A percentile compares a stretch with the other conserved stretches of the same genome.
These are phyloP conservation scores for Centruroides vittatus DNA, from an alignment of 1,140 invertebrate species.

Conservation along the genomic window DNA sequence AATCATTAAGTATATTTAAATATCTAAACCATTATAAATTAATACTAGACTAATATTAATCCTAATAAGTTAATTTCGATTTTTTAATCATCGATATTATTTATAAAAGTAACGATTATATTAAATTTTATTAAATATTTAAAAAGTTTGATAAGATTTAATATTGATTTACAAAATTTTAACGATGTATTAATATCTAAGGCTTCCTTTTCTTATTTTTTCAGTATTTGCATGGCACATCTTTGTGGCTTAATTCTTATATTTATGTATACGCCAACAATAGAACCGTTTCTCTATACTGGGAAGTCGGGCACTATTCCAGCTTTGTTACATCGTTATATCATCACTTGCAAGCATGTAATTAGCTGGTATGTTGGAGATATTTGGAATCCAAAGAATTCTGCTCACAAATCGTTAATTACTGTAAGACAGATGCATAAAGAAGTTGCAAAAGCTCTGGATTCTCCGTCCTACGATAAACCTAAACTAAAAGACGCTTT, in stretches of 20 bases:
- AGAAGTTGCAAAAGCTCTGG: conserved; percentile 18
- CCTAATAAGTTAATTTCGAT: too few relatives aligned
- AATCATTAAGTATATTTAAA: too few relatives aligned
- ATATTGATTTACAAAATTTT: too few relatives aligned
- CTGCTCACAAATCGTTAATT: conserved; percentile 30
- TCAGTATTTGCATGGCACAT: conserved; percentile 13
- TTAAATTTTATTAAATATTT: too few relatives aligned
- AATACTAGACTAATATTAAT: too few relatives aligned
- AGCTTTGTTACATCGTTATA: conserved; percentile 56
- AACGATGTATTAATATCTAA: too few relatives aligned
- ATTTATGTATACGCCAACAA: conserved; percentile 16
- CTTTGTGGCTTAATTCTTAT: conserved; percentile 16
- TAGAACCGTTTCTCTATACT: conserved; percentile 30
- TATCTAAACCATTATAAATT: too few relatives aligned
- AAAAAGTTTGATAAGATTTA: too few relatives aligned
- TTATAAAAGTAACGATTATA: too few relatives aligned
- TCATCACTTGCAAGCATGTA: conserved; percentile 52
- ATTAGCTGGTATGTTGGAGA: conserved; percentile 53
- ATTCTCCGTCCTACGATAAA: background rate
- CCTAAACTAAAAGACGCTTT: conserved; percentile 6
- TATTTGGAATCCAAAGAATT: conserved; percentile 33
- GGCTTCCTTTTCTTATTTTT: background rate
- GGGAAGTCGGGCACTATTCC: conserved; percentile 31
- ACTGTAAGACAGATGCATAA: conserved; percentile 33
- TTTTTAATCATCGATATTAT: too few relatives aligned